A percentile compares a stretch with the other conserved stretches of the same genome.
phyloP scores from a whole-genome alignment of 2,797 vertebrate species.

The Sebastiscus albofasciatus region DNA sequence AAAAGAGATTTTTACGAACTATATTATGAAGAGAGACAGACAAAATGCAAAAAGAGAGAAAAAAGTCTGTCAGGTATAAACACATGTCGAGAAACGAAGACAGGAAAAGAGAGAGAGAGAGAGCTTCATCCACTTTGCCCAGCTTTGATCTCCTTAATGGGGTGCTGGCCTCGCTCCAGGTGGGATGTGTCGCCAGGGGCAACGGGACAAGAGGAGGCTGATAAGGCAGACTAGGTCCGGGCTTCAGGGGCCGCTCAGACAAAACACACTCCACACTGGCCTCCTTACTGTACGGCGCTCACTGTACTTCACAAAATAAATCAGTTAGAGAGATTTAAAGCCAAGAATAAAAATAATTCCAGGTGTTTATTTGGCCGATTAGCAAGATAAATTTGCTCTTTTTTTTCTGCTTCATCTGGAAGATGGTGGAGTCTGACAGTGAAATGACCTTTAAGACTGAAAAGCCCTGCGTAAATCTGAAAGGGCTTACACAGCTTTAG shows the following conservation, averaged over 20 bases:
- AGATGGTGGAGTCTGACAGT: slow-evolving; percentile 8
- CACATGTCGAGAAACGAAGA: slow-evolving; percentile 26
- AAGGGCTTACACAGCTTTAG: slow-evolving; percentile 17
- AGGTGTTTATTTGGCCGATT: slow-evolving; percentile 13
- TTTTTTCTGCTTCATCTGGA: slow-evolving; percentile 1
- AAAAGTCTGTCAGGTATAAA: slow-evolving; percentile 34
- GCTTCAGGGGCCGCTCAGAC: slow-evolving; percentile 51
- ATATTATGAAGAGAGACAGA: neutral
- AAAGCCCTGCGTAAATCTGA: slow-evolving; percentile 14
- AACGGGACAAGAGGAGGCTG: slow-evolving; percentile 72
- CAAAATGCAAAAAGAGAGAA: neutral
- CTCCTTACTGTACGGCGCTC: slow-evolving; percentile 32
- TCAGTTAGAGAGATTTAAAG: neutral
- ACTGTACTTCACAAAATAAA: neutral
- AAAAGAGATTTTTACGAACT: neutral
- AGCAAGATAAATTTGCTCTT: neutral
- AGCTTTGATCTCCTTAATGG: slow-evolving; percentile 82
- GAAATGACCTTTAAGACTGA: slow-evolving; percentile 25
- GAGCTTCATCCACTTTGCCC: slow-evolving; percentile 62
- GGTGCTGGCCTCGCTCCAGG: slow-evolving; percentile 72
- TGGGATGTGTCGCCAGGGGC: slow-evolving; percentile 72
- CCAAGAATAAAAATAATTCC: slow-evolving; percentile 17
- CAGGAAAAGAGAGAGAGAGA: slow-evolving; percentile 25
- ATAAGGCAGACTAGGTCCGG: slow-evolving; percentile 63
- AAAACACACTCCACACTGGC: slow-evolving; percentile 58